These are phyloP conservation scores for Sturnira hondurensis DNA, from an alignment of 2,113 vertebrate species.

Conservation along the genomic window DNA sequence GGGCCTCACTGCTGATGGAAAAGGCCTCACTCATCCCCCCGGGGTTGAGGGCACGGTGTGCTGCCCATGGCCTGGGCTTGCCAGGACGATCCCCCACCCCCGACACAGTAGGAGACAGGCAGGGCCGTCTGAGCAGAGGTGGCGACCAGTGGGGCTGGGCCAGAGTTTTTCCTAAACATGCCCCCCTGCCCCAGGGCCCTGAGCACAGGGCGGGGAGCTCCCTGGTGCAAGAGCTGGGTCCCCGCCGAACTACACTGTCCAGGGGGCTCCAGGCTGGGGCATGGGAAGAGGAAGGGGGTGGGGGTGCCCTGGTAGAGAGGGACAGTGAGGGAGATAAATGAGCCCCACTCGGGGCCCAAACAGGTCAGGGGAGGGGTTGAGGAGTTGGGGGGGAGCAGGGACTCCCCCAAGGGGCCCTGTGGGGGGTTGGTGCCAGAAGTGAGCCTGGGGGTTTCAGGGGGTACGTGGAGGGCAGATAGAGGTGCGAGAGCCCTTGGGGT, in stretches of 20 bases:
- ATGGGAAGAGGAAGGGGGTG: background rate
- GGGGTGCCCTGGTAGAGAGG: background rate
- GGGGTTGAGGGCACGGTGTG: no score
- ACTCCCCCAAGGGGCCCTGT: background rate
- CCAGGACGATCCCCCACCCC: no score
- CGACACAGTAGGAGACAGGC: background rate
- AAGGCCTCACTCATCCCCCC: no score
- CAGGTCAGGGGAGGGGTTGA: background rate
- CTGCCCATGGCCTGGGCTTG: background rate
- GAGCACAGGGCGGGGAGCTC: fast-evolving
- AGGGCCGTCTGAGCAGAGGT: background rate
- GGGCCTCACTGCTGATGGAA: no score
- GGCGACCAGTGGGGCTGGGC: background rate
- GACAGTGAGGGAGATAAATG: background rate
- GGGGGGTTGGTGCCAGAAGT: background rate
- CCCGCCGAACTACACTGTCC: background rate
- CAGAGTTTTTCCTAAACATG: background rate
- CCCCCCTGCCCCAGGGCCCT: fast-evolving
- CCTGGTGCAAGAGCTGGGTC: background rate
- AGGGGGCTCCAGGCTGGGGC: background rate
- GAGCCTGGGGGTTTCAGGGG: no score
- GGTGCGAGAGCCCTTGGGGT: background rate
- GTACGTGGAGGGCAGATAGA: background rate
- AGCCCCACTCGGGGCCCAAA: background rate
- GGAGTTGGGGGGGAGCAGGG: background rate